Conservation (phyloP, 37 sponge, comb jelly and placozoan genomes). For the Tethya wilhelma region DNA sequence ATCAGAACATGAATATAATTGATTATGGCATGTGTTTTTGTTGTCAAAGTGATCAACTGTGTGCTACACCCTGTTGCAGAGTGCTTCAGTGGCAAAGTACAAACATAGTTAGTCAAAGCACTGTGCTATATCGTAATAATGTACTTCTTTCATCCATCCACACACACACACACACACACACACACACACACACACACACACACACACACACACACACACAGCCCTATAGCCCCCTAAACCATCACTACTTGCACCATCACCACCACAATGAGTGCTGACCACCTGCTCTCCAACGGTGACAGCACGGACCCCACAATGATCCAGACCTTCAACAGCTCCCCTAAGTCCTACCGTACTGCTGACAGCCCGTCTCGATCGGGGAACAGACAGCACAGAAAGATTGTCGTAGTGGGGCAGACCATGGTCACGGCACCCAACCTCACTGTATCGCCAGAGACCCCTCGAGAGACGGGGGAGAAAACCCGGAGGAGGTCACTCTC, state of each 20-base stretch:
- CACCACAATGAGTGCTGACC: neutral
- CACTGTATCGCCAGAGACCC: neutral
- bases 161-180: neutral
- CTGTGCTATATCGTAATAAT: too few relatives aligned
- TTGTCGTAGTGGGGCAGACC: constrained; percentile 13
- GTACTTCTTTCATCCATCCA: too few relatives aligned
- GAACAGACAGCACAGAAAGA: constrained; percentile 1
- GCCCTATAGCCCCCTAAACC: neutral
- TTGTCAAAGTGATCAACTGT: too few relatives aligned
- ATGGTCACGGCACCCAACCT: neutral
- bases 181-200: constrained; percentile 7
- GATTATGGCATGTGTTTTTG: too few relatives aligned
- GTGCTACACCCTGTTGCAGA: too few relatives aligned
- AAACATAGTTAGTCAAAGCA: too few relatives aligned
- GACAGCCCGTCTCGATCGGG: neutral
- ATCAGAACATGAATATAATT: too few relatives aligned
- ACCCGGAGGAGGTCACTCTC: too few relatives aligned
- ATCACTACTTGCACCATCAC: neutral
- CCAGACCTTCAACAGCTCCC: too few relatives aligned
- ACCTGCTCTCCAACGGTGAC: neutral
- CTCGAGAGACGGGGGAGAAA: neutral
- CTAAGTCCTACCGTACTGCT: too few relatives aligned
- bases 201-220: constrained; percentile 6
- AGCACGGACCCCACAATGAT: too few relatives aligned
- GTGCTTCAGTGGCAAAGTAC: too few relatives aligned